phyloP scores from a whole-genome alignment of 2,797 vertebrate species.

The Fistularia commersonii region DNA sequence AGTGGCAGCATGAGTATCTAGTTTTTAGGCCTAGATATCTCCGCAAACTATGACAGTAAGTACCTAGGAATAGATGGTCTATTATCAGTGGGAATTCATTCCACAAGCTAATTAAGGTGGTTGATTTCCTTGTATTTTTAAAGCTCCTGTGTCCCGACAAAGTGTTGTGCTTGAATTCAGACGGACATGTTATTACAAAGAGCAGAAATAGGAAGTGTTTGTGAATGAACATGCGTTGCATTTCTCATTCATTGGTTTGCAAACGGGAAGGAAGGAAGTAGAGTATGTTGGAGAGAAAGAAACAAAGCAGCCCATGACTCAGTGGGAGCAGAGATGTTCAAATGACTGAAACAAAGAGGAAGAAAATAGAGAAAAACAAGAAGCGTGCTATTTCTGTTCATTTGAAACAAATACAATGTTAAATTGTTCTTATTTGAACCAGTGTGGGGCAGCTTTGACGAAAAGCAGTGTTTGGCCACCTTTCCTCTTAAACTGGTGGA shows the following conservation, averaged over 20 bases:
- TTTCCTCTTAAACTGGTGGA: too few species aligned
- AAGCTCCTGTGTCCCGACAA: conserved; percentile 8
- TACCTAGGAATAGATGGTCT: conserved; percentile 32
- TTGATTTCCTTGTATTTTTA: conserved; percentile 15
- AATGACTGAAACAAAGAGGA: background rate
- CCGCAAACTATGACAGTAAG: background rate
- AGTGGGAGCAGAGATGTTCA: conserved; percentile 6
- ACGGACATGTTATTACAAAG: background rate
- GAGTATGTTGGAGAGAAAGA: conserved; percentile 16
- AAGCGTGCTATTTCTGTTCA: background rate
- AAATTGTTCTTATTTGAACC: too few species aligned
- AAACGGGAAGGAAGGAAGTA: conserved; percentile 41
- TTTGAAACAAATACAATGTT: background rate
- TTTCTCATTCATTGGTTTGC: conserved; percentile 52
- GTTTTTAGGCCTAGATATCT: too few species aligned
- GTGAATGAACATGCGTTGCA: conserved; percentile 25
- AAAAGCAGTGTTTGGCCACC: too few species aligned
- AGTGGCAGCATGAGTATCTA: too few species aligned
- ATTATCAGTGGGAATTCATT: conserved; percentile 30
- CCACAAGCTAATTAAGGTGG: conserved; percentile 35
- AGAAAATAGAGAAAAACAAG: conserved; percentile 6
- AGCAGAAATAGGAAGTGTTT: too few species aligned
- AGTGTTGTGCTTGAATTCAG: conserved; percentile 4
- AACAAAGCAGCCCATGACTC: conserved; percentile 42
- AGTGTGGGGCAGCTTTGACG: too few species aligned